These are phyloP conservation scores for Vespertilio murinus DNA, from an alignment of 2,797 vertebrate genomes.

Conservation along the genomic window DNA sequence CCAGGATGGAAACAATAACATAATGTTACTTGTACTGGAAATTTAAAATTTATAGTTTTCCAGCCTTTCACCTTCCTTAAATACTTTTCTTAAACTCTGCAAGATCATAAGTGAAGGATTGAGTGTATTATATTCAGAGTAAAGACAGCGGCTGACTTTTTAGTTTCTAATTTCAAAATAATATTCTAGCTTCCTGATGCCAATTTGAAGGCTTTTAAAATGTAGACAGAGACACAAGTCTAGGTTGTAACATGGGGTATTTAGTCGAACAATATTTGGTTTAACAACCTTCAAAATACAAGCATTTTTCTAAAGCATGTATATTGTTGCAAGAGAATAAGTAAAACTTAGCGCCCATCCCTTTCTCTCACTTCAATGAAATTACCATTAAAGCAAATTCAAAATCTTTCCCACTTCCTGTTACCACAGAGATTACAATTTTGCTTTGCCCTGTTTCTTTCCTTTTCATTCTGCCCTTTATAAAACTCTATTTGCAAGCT, in stretches of 20 bases:
- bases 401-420: background rate
- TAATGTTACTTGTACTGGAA: slow-evolving; percentile 32
- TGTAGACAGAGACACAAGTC: background rate
- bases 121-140: background rate
- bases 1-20: slow-evolving; percentile 51
- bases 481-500: background rate
- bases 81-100: slow-evolving; percentile 58
- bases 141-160: slow-evolving; percentile 40
- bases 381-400: background rate
- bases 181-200: background rate
- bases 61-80: slow-evolving; percentile 38
- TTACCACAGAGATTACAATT: background rate
- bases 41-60: slow-evolving; percentile 55
- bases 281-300: slow-evolving; percentile 35
- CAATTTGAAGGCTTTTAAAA: slow-evolving; percentile 13
- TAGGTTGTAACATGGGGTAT: background rate
- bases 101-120: slow-evolving; percentile 44
- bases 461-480: background rate
- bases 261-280: slow-evolving; percentile 7
- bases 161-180: slow-evolving; percentile 51
- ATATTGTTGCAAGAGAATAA: background rate
- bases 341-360: background rate
- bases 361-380: background rate
- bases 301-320: background rate
- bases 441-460: background rate